Evolutionary conservation across 2,113 vertebrate genomes (phyloP), one percentile per base, ranked within the genome.

Genomic region (Vulpes lagopus): DNA sequence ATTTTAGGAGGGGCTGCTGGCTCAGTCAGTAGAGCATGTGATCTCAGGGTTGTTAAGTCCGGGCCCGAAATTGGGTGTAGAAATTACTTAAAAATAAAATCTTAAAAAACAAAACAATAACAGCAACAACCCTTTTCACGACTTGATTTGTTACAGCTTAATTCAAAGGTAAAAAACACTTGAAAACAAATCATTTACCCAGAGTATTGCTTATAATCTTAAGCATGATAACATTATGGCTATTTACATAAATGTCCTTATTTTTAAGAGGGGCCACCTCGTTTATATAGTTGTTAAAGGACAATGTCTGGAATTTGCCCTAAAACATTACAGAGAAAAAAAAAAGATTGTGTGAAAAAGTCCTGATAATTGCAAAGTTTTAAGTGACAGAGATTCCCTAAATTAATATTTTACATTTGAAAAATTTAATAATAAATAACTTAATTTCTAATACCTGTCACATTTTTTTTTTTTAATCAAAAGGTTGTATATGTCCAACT

Each of bases 91-190:
- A 59, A 59, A 59, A 59, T 59, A 59, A 59, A 59, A 59, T 59
- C 57, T 59, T 59, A 59, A 59, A 59, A 59, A 59, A 59, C 20
- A 59, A 43, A 43, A 43, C 43, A 59, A 59, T 7, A 59, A 59
- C 17, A 59, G 20, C 5, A 19, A 59, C 17, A 59, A 20, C 17
- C 17, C 57, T 90, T 92, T 96, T 89, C 23, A 38, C 11, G 73
- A n/a, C 64, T 88, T 76, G 27, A n/a, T 89, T 82, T 96, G 27
- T 80, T 27, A 91, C 5, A 95, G 79, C 64, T 95, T 38, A 35
- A 92, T 86, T 93, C 51, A 60, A 89, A 94, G 25, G 64, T 79
- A 55, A 93, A 92, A 83, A 2, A 7, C 3, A 84, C 15, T 7
- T 85, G 92, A 89, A 92, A 88, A 71, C 35, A 73, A 73, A 73